Evolutionary conservation across 2,797 vertebrate genomes (phyloP), one percentile per base, ranked within the genome.

Genomic region (Anableps anableps): DNA sequence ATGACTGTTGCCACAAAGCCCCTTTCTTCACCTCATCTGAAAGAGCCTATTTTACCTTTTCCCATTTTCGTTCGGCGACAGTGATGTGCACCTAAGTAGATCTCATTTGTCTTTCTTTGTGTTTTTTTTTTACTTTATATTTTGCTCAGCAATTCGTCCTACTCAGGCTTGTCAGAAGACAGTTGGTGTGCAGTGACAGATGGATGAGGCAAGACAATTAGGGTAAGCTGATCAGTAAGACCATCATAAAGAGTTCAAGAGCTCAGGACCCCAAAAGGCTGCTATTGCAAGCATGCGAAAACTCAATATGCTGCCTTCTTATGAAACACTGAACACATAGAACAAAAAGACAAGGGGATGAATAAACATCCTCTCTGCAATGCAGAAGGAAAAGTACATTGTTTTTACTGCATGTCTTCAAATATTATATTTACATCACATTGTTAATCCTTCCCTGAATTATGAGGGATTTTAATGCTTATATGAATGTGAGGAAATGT

Each of bases 131-230:
- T 88, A 90, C 85, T 89, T 79, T 80, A 60, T 89, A 90, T 95
- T 95, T 92, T 91, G 87, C 88, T 89, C 83, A 55, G 89, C 76
- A 78, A 95, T 93, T 92, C 90, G 90, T 93, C 91, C 92, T 83
- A 91, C 83, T 94, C 91, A 81, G 83, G 86, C 91, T 86, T 93
- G 92, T 94, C 93, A 89, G 88, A 83, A 85, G 89, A 88, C 92
- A 94, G 93, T 93, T 88, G 92, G 91, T 90, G 88, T 77, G 89
- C 91, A 91, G 89, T 92, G 92, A 94, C 91, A 91, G 93, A 94
- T 91, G 93, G 91, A 95, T 89, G 93, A 92, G 92, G 91, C 82
- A 77, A 93, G 88, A 93, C 93, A 93, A 92, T 88, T 86, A 90
- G 87, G 93, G 92, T 92, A 91, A 94, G 89, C 91, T 91, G 70